These are phyloP conservation scores for Chrysolina americana DNA, from an alignment of 2,888 invertebrate species.

Conservation along the genomic window DNA sequence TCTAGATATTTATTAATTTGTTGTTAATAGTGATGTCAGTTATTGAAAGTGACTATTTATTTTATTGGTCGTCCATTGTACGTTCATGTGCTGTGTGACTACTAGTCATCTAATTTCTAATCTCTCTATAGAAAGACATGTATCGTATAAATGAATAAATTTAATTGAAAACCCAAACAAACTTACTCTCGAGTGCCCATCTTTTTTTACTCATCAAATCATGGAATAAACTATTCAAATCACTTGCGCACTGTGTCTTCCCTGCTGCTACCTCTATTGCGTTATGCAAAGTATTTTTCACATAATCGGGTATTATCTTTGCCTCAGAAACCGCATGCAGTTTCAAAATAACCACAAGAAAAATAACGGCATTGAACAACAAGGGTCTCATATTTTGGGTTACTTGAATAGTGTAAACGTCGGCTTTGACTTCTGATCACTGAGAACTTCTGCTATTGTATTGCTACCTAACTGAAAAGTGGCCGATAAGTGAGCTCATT, in stretches of 20 bases:
- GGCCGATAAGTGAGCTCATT: too few species aligned
- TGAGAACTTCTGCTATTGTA: background rate
- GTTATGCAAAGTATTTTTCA: background rate
- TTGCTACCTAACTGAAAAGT: too few species aligned
- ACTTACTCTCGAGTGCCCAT: constrained; percentile 57
- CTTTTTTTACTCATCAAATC: constrained; percentile 47
- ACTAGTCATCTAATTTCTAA: too few species aligned
- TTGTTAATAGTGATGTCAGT: too few species aligned
- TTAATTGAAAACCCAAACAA: too few species aligned
- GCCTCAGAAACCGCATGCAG: background rate
- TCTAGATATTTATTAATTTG: too few species aligned
- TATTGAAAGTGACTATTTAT: too few species aligned
- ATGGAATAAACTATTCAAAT: constrained; percentile 47
- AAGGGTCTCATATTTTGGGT: background rate
- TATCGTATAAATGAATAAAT: too few species aligned
- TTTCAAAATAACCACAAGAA: background rate
- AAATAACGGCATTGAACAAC: background rate
- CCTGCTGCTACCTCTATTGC: constrained; percentile 49
- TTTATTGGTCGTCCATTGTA: too few species aligned
- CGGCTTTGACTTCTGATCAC: background rate
- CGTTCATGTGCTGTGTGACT: too few species aligned
- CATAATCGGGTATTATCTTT: background rate
- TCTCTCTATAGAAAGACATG: too few species aligned
- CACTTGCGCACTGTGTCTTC: constrained; percentile 51
- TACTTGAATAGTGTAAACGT: background rate